A percentile compares a stretch with the other conserved stretches of the same genome.
phyloP scores from a whole-genome alignment of 1,140 invertebrate genomes.

The Macrobrachium nipponense region DNA sequence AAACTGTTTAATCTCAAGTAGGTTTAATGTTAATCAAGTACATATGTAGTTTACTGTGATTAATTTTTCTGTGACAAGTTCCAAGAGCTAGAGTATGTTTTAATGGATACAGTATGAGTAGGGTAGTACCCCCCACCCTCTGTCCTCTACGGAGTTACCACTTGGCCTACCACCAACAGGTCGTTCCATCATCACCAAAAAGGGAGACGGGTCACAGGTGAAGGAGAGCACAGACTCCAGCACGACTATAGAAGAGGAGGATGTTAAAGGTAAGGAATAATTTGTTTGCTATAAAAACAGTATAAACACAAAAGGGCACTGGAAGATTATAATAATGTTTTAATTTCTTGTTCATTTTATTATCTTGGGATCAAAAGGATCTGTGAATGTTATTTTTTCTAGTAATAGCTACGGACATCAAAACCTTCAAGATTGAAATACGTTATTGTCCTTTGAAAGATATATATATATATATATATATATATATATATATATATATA shows the following conservation, averaged over 20 bases:
- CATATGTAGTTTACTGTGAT: too few relatives aligned
- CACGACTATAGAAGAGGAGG: conserved; percentile 92
- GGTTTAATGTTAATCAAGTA: too few relatives aligned
- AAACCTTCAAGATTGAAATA: neutral
- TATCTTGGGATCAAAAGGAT: too few relatives aligned
- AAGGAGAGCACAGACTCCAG: conserved; percentile 95
- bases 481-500: conserved; percentile 22
- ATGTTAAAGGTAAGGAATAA: conserved; percentile 81
- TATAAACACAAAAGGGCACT: conserved; percentile 7
- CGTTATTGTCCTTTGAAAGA: neutral
- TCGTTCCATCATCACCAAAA: conserved; percentile 90
- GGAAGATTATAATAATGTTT: neutral
- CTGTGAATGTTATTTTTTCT: too few relatives aligned
- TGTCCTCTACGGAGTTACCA: conserved; percentile 50
- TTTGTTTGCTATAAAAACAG: neutral
- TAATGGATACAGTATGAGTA: neutral
- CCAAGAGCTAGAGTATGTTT: neutral
- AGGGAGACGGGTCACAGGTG: conserved; percentile 92
- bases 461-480: conserved; percentile 12
- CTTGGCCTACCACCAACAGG: conserved; percentile 70
- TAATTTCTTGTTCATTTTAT: neutral
- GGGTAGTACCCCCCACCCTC: neutral
- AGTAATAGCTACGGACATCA: too few relatives aligned
- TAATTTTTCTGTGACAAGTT: neutral
- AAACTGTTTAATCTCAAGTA: too few relatives aligned